A percentile compares a stretch with the other conserved stretches of the same genome.
Evolutionary conservation across 92 coral and sea anemone genomes (phyloP).

Genomic region (Palythoa heliodiscus): DNA sequence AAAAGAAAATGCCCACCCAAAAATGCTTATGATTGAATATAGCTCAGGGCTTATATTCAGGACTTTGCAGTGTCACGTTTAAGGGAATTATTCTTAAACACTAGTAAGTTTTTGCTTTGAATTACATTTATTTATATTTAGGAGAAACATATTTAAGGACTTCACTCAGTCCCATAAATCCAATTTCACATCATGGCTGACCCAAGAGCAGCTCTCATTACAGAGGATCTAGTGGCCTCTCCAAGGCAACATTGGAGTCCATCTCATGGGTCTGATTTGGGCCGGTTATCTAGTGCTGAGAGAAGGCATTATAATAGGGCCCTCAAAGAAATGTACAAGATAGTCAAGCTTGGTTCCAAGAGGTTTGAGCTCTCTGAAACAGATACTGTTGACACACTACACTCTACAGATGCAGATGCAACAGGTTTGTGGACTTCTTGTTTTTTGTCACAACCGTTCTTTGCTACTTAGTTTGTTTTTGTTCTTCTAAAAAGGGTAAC

Average conservation of each 20-base stretch:
- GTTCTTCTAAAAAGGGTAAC: not conserved
- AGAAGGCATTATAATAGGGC: slow-evolving; percentile 91
- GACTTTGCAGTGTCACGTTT: too few relatives aligned
- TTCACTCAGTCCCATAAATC: not conserved
- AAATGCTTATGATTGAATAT: too few relatives aligned
- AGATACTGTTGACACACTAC: slow-evolving; percentile 44
- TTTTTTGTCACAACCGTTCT: too few relatives aligned
- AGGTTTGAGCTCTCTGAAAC: slow-evolving; percentile 63
- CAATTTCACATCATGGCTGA: not conserved
- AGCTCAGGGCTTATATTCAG: too few relatives aligned
- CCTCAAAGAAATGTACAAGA: slow-evolving; percentile 90
- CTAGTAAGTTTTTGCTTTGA: not conserved
- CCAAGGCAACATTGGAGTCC: slow-evolving; percentile 38
- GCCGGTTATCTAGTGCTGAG: slow-evolving; percentile 78
- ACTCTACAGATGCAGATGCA: slow-evolving; percentile 63
- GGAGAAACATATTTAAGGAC: not conserved
- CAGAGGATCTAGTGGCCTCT: slow-evolving; percentile 29
- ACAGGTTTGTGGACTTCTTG: slow-evolving; percentile 41
- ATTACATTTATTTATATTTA: not conserved
- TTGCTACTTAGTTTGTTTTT: not conserved
- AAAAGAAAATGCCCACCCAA: too few relatives aligned
- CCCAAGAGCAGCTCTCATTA: not conserved
- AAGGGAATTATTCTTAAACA: not conserved
- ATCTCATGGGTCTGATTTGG: not conserved
- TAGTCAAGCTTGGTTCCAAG: slow-evolving; percentile 80